phyloP scores from a whole-genome alignment of 2,113 vertebrate genomes.

The Pagrus major region DNA sequence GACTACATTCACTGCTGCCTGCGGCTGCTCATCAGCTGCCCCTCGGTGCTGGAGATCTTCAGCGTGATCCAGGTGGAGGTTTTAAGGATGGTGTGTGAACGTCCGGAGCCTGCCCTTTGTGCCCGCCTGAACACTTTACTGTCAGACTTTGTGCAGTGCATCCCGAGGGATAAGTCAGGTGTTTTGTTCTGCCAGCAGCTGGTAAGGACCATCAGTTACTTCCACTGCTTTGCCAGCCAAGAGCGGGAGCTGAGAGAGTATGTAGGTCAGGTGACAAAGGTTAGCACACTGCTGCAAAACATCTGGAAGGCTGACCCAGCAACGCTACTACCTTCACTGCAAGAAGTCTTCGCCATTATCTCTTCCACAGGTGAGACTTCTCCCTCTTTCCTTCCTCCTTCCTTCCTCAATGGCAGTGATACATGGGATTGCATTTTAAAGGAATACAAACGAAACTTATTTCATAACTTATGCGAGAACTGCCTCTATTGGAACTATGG shows the following conservation, averaged over 20 bases:
- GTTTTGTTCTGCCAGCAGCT: conserved; percentile 96
- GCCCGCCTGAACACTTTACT: conserved; percentile 92
- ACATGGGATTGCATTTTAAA: background rate
- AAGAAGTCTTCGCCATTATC: conserved; percentile 96
- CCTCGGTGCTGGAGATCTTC: conserved; percentile 95
- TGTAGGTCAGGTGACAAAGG: conserved; percentile 93
- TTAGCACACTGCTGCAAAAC: conserved; percentile 92
- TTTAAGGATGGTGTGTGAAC: conserved; percentile 91
- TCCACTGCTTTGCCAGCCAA: conserved; percentile 90
- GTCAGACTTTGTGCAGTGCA: conserved; percentile 94
- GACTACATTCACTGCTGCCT: conserved; percentile 95
- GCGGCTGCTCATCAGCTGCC: conserved; percentile 96
- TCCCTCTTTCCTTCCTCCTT: background rate
- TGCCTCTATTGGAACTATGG: background rate
- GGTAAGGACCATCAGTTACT: conserved; percentile 95
- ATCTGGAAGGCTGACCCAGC: conserved; percentile 96
- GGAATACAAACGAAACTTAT: background rate
- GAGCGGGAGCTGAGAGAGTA: conserved; percentile 94
- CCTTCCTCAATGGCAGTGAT: background rate
- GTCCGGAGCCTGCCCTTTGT: conserved; percentile 89
- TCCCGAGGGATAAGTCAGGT: conserved; percentile 91
- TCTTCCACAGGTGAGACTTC: conserved; percentile 91
- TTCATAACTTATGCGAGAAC: background rate
- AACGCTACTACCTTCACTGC: conserved; percentile 93
- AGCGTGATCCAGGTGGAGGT: conserved; percentile 92